Base-by-base conservation (phyloP, 2,113 vertebrate species). In the Blennius ocellaris region DNA sequence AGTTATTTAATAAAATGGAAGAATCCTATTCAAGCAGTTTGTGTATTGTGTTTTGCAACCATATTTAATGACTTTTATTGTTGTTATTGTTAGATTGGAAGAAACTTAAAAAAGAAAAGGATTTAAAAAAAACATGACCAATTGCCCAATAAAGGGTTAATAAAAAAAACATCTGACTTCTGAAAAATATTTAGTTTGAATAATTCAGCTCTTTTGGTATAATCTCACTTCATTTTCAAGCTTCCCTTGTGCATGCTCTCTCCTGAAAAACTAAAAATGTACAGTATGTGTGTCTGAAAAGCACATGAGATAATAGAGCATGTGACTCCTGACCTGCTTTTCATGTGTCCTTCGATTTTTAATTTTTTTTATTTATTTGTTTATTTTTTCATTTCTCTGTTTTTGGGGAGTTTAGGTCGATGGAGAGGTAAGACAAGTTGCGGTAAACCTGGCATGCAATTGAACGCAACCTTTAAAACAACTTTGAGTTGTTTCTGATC, bases 401-500 rank as follows among this genome's bases (percentile, higher is more conserved):
- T 81, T 71, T 94, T 93, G 92, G 84, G 94, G 92, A 30, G 90
- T 96, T 67, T 96, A 98, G 95, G 95, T 97, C 95, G 86, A 95
- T 96, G 93, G 96, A 97, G 95, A 99, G 96, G 97, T 97, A 99
- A 97, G 96, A 92, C 71, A 65, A 87, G 91, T 90, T 91, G 89
- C 83, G 87, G 83, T 89, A 93, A 78, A 90, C 86, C 80, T 90
- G 89, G 90, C 93, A 95, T 96, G 94, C 87, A 89, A 90, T 91
- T 78, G 39, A 90, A 87, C 67, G 84, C 82, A 89, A 87, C 90
- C 45, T 11, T 30, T 47, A 30, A 66, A 72, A 85, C 62, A 21
- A 47, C 88, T 40, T 56, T 39, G 59, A 64, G 49, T 41, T 49
- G 30, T 73, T 72, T n/a, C 62, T 78, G 64, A 84, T 53, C 64